Base-by-base conservation (phyloP, 2,797 vertebrate species). In the Enteromius argenteus region DNA sequence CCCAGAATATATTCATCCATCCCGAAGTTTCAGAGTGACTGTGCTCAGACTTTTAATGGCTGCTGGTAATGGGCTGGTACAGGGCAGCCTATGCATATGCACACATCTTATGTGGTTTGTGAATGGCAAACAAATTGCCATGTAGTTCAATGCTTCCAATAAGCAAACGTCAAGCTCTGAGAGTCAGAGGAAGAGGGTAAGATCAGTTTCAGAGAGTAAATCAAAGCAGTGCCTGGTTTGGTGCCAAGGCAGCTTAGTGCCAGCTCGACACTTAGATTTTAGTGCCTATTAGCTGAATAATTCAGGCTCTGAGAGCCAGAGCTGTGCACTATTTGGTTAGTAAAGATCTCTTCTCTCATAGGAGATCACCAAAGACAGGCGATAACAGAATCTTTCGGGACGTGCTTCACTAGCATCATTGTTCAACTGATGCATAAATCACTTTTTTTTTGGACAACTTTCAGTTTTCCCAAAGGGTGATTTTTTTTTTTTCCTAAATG, bases 31-130 rank as follows among this genome's bases (percentile, higher is more conserved):
- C 74, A 67, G 72, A 53, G 66, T 60, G 67, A 53, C 4, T 27
- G 71, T 80, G 46, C 79, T 84, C 85, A 83, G 44, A 77, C 35
- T 58, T 67, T 73, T 86, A 88, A 85, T 88, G 71, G 80, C 62
- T 77, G 53, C 60, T 84, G 73, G 58, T 75, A 39, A 56, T 81
- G 42, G 21, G 73, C 46, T 51, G 42, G 79, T 37, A 77, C 79
- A 69, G 73, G 58, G 75, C 69, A 80, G 75, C 46, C 53, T 21
- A 23, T 49, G 6, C 53, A 74, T 56, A 32, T 78, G 81, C 17
- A 13, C 27, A 51, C n/a, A 51, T 74, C 56, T 51, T 37, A 23
- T 27, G 46, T 21, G 14, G 62, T 83, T 35, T 56, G 32, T 85
- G 44, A 79, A 58, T 44, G 67, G 62, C 42, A 81, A 71, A 39